Base-by-base conservation (phyloP, 2,888 invertebrate genomes). In the Agapostemon virescens region DNA sequence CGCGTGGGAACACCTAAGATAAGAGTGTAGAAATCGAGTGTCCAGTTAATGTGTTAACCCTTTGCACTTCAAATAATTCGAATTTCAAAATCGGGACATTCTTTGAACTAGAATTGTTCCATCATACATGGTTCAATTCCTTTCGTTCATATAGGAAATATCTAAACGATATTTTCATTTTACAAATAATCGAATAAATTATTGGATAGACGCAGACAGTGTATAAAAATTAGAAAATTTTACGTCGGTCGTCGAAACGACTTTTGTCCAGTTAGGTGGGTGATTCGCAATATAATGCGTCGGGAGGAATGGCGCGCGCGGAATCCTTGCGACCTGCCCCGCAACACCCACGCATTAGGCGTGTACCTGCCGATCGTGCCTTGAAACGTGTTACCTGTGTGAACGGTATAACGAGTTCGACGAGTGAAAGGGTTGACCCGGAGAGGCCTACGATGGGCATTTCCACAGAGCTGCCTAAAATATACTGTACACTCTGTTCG, bases 351-450 rank as follows among this genome's bases (percentile, higher is more conserved):
- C 85, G 79, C 83, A 68, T 71, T 78, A 85, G 85, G 81, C 79
- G 83, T 85, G 80, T 77, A 70, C 67, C 52, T 30, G 58, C 23
- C 33, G 71, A 79, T 83, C 76, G 69, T 72, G 74, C 45, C 13
- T 77, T 66, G 79, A 17, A 72, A 82, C 82, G 81, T 85, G 52
- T 52, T 84, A 82, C 77, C n/a, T 23, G 84, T 79, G 84, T 74
- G 82, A 83, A 85, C 79, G 77, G 75, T 75, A 71, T 68, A 81
- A 83, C 75, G 77, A 81, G 82, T 84, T 77, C 49, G 66, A 74
- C 76, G 79, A 86, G 85, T 85, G 86, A 87, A 87, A 84, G 85
- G 84, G 71, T 68, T 79, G 42, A 67, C 58, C 30, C 69, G 36
- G 71, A 49, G 61, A 71, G 71, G 58, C 72, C 71, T 79, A 40